Conservation (phyloP, 2,113 vertebrate species). For the Microtus oregoni region DNA sequence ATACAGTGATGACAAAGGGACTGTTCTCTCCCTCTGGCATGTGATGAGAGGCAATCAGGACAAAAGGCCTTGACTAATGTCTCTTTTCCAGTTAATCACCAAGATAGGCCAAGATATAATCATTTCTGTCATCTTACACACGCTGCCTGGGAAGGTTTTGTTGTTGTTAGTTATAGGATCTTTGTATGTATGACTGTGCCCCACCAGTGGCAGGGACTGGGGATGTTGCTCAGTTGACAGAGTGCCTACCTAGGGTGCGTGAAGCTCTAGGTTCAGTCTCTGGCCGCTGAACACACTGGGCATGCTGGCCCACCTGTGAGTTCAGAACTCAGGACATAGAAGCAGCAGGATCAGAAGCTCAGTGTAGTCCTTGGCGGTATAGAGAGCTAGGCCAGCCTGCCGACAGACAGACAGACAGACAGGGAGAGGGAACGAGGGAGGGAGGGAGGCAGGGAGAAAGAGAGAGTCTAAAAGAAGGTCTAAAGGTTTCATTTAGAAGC, state of each 20-base stretch:
- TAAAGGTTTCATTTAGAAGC: neutral
- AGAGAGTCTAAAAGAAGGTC: neutral
- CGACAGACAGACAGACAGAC: too few species aligned
- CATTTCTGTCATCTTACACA: neutral
- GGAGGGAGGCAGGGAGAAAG: neutral
- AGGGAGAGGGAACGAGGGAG: rapidly evolving
- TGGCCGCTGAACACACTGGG: neutral
- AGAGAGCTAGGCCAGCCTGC: neutral
- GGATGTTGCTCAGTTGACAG: neutral
- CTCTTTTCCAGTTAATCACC: neutral
- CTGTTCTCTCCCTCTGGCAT: neutral
- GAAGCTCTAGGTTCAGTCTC: neutral
- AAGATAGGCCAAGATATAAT: neutral
- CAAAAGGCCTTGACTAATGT: neutral
- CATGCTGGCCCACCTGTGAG: neutral
- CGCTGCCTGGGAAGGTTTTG: neutral
- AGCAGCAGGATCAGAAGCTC: neutral
- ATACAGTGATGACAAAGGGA: neutral
- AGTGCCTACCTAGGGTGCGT: neutral
- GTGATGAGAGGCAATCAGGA: neutral
- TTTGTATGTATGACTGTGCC: too few species aligned
- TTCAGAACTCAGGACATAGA: too few species aligned
- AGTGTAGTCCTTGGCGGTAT: neutral
- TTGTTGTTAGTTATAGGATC: neutral
- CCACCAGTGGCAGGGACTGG: neutral